Evolutionary conservation across 2,113 vertebrate species (phyloP).

Genomic region (human): DNA sequence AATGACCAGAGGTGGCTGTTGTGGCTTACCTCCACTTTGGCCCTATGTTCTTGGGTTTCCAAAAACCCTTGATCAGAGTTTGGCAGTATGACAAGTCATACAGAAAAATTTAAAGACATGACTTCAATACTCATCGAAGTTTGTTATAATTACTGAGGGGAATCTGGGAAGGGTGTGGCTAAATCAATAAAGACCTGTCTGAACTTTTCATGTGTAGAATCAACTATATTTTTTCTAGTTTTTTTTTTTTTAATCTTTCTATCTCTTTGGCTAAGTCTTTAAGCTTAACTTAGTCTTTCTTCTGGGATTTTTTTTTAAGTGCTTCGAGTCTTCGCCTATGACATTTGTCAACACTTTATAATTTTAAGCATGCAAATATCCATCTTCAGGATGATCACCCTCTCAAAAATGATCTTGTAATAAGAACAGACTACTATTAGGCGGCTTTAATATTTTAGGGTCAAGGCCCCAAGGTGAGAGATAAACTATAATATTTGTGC

Average conservation of each 20-base stretch:
- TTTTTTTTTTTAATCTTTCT: neutral
- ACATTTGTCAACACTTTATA: neutral
- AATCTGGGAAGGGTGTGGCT: neutral
- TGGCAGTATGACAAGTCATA: neutral
- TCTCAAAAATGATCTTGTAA: neutral
- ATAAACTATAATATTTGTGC: neutral
- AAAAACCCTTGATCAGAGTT: neutral
- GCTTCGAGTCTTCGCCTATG: neutral
- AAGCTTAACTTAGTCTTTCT: constrained; percentile 10
- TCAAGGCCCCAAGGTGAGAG: neutral
- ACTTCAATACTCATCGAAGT: neutral
- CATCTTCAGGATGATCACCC: neutral
- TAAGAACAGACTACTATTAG: neutral
- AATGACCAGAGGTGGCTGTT: neutral
- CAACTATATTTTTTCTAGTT: neutral
- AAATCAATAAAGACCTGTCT: neutral
- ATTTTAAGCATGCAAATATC: neutral
- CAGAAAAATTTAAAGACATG: neutral
- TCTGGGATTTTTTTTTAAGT: neutral
- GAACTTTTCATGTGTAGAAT: neutral
- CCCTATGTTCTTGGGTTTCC: neutral
- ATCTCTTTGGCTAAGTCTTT: neutral
- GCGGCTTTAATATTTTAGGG: neutral
- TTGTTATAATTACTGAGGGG: constrained; percentile 3
- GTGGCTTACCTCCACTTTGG: neutral